Evolutionary conservation across 2,113 vertebrate genomes (phyloP), one percentile per base, ranked within the genome.

Genomic region (Cricetomys ansorgei): DNA sequence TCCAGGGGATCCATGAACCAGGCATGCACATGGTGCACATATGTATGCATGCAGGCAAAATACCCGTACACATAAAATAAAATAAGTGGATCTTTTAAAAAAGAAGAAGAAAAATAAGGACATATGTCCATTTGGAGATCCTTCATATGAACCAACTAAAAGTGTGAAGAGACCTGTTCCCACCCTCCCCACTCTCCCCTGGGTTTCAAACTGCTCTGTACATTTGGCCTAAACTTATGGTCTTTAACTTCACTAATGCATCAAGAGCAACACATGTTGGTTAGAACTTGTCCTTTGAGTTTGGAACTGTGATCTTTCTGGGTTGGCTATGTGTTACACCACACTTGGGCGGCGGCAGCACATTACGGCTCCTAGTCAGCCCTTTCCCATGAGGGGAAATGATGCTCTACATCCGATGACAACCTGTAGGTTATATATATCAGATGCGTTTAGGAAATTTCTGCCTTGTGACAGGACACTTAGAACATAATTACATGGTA

Each of bases 171-270:
- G 65, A 29, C 6, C 37, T 50, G 50, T 19, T n/a, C 48, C 43
- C n/a, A 59, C 9, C 37, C 10, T 75, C 50, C 19, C 15, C 0
- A 31, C 1, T 65, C 31, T 7, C 0, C 7, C 55, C 79, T 91
- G 64, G 57, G 34, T 93, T 75, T 59, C 84, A 84, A 70, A 89
- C 67, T 55, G 69, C 69, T 94, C 7, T 19, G 21, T 8, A 4
- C 57, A 76, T 21, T 53, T 76, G 31, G 3, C 11, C n/a, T 17
- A n/a, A 65, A 84, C 64, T 69, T 88, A 27, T 0, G 3, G 53
- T 34, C 48, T 75, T 76, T 53, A 76, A 7, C 40, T 93, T 76
- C 40, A 77, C 48, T 27, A 70, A 27, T 19, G 48, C 1, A 1
- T 6, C 62, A 40, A 34, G 70, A 84, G 69, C 10, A 81, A 72